Percentiles rank a stretch among this genome's conserved stretches.
Conservation (phyloP, 1,140 invertebrate genomes). For the Dinothrombium tinctorium region DNA sequence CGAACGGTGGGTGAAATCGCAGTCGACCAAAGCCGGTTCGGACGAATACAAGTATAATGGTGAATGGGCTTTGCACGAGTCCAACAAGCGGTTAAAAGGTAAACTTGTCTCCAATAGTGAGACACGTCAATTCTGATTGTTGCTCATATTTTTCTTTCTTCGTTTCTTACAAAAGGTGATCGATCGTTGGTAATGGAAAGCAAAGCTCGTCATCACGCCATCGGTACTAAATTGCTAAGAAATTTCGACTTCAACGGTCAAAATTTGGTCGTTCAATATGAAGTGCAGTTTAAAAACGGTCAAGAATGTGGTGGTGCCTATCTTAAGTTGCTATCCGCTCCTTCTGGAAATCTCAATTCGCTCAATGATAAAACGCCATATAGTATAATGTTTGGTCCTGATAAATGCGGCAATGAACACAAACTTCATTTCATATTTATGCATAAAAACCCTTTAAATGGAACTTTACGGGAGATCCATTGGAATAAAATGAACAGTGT, state of each 20-base stretch:
- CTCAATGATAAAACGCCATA: conserved; percentile 93
- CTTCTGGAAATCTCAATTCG: conserved; percentile 40
- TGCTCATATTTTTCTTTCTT: background rate
- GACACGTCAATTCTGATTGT: background rate
- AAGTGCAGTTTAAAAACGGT: conserved; percentile 50
- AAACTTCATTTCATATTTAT: conserved; percentile 96
- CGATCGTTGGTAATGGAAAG: conserved; percentile 5
- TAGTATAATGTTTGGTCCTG: conserved; percentile 97
- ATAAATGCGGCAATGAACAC: conserved; percentile 89
- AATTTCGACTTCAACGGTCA: conserved; percentile 55
- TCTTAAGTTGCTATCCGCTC: conserved; percentile 54
- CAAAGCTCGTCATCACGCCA: conserved; percentile 87
- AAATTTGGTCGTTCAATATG: conserved; percentile 78
- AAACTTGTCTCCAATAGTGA: background rate
- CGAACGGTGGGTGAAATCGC: conserved; percentile 8
- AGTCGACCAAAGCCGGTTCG: conserved; percentile 7
- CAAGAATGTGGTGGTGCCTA: conserved; percentile 98
- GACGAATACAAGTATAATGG: conserved; percentile 12
- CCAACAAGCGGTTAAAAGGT: conserved; percentile 7
- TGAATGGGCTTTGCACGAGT: conserved; percentile 6
- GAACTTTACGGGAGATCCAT: conserved; percentile 64
- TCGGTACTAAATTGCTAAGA: conserved; percentile 49
- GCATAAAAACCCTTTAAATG: conserved; percentile 81
- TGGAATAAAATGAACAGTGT: conserved; percentile 15
- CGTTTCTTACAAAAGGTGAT: conserved; percentile 5